Base-by-base conservation (phyloP, 2,888 invertebrate genomes). In the Zhuqinia jingwanae region DNA sequence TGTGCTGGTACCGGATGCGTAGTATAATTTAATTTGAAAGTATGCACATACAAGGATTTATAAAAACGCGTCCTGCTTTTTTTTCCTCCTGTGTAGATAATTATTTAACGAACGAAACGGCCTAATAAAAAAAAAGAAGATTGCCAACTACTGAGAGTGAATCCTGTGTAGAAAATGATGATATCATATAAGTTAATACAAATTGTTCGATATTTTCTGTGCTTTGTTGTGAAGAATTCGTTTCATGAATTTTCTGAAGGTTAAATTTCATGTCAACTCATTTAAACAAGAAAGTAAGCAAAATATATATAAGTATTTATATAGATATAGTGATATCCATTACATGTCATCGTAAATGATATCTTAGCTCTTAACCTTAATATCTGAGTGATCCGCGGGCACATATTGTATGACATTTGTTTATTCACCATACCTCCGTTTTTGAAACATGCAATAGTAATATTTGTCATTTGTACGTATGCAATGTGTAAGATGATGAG, bases 1-100 rank as follows among this genome's bases (percentile, higher is more conserved):
- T 6, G 36, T 70, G 45, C 70, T 47, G 17, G 27, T 70, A 70
- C 70, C 47, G 70, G 70, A 70, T 70, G 47, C 47, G 45, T 47
- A 50, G 70, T 11, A n/a, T 70, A 50, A 50, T 47, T 47, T 22
- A 70, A 50, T 50, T 70, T 25, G 25, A 50, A 70, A 70, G 25
- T 11, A 45, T 42, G 36, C 36, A 36, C 8, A 36, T 36, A 36
- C 3, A 8, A 36, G 36, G 8, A 36, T 36, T 36, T 36, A 20
- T 10, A 36, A 65, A 20, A 11, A 1, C 42, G 65, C 36, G 42
- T 36, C 65, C 20, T 65, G 65, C n/a, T n/a, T n/a, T 65, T 65
- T 42, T 42, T 42, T 65, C 25, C 15, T 27, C 15, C 20, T 27
- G 50, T 47, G 25, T 65, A 58, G 22, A 42, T 50, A 47, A 47